A percentile compares a stretch with the other conserved stretches of the same genome.
Conservation (phyloP, 2,113 vertebrate species). For the Aviceda subcristata region DNA sequence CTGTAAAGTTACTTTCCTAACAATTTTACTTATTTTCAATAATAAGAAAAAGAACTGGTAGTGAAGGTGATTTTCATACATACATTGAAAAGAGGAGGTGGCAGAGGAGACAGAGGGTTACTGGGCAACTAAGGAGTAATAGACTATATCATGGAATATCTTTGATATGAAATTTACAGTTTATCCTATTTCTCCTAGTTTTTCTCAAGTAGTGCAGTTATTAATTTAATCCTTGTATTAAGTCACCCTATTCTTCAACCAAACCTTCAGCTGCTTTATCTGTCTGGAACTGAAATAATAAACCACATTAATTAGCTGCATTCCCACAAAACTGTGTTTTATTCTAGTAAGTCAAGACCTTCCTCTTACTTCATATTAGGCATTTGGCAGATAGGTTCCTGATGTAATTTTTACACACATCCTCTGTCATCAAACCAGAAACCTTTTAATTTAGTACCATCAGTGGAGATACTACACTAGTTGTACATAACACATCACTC, state of each 20-base stretch:
- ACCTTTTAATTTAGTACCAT: background rate
- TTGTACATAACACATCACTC: fast-evolving
- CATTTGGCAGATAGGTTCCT: background rate
- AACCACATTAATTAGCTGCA: background rate
- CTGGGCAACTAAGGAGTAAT: background rate
- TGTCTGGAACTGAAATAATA: background rate
- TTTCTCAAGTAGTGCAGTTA: background rate
- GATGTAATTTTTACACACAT: background rate
- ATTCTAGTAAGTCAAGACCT: background rate
- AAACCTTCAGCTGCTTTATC: background rate
- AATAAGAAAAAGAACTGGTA: background rate
- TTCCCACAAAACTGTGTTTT: background rate
- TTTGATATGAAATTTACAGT: background rate
- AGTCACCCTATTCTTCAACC: background rate
- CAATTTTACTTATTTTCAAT: background rate
- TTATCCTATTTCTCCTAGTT: background rate
- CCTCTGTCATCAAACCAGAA: background rate
- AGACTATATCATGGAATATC: background rate
- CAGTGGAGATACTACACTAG: background rate
- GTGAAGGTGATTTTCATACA: background rate
- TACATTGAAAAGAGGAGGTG: background rate
- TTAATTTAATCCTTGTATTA: background rate
- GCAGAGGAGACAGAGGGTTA: background rate
- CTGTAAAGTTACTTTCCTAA: background rate
- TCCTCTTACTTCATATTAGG: background rate